Conservation (phyloP, 2,888 invertebrate genomes). For the Ceramica pisi region DNA sequence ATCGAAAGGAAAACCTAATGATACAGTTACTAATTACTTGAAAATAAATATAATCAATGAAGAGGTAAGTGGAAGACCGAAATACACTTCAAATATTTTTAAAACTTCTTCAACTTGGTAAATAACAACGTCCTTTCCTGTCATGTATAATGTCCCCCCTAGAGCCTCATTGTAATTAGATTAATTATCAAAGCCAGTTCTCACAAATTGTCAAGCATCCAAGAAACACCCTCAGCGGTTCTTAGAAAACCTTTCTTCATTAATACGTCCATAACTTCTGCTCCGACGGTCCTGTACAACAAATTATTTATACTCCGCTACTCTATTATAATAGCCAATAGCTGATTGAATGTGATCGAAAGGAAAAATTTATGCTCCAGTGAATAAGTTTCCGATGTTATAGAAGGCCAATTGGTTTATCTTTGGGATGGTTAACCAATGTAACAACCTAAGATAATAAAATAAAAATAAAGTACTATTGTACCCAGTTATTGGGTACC, state of each 20-base stretch:
- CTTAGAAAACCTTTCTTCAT: constrained; percentile 10
- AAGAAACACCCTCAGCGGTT: constrained; percentile 15
- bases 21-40: too few species aligned
- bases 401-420: constrained; percentile 39
- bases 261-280: constrained; percentile 44
- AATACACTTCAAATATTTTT: too few species aligned
- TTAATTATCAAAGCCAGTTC: neutral
- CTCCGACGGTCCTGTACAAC: constrained; percentile 32
- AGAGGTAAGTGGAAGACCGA: too few species aligned
- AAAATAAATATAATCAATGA: too few species aligned
- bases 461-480: too few species aligned
- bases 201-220: neutral
- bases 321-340: constrained; percentile 53
- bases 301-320: constrained; percentile 58
- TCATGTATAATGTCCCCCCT: too few species aligned
- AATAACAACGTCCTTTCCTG: too few species aligned
- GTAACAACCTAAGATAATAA: neutral
- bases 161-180: too few species aligned
- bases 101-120: too few species aligned
- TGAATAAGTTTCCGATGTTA: constrained; percentile 50
- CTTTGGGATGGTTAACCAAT: constrained; percentile 16
- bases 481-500: too few species aligned
- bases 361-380: constrained; percentile 58
- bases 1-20: too few species aligned
- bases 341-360: constrained; percentile 40